Conservation (phyloP, 53 echinoderm and acorn worm genomes). For the Echinometra lucunter region DNA sequence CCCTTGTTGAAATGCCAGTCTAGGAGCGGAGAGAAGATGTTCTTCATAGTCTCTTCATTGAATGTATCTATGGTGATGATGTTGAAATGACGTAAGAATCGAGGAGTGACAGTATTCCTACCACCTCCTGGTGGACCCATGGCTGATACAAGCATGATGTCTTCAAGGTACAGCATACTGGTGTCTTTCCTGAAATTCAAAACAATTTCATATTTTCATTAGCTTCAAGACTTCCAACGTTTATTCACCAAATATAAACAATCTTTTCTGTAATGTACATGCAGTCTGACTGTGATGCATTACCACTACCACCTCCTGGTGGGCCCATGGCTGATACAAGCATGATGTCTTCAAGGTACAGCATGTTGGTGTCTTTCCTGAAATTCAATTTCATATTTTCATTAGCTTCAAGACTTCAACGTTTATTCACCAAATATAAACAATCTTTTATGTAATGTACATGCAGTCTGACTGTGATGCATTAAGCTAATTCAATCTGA, state of each 20-base stretch:
- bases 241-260: no score
- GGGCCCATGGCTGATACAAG: slow-evolving; percentile 98
- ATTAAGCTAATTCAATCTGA: no score
- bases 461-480: no score
- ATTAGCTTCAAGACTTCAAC: no score
- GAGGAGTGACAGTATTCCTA: slow-evolving; percentile 84
- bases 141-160: slow-evolving; percentile 89
- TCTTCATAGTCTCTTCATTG: slow-evolving; percentile 96
- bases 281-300: no score
- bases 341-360: slow-evolving; percentile 85
- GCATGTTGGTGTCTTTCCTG: slow-evolving; percentile 91
- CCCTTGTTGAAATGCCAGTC: slow-evolving; percentile 97
- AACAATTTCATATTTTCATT: neutral
- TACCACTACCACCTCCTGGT: slow-evolving; percentile 94
- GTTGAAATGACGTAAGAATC: slow-evolving; percentile 93
- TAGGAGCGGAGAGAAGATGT: slow-evolving; percentile 93
- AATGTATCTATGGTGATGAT: slow-evolving; percentile 92
- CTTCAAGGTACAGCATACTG: slow-evolving; percentile 80
- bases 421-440: no score
- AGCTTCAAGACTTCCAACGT: no score
- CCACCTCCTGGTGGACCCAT: slow-evolving; percentile 99
- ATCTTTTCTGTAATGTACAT: no score
- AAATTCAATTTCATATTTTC: neutral
- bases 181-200: slow-evolving; percentile 87
- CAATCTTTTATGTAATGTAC: no score